Conservation (phyloP, 2,113 vertebrate genomes). For the Urocynchramus pylzowi region DNA sequence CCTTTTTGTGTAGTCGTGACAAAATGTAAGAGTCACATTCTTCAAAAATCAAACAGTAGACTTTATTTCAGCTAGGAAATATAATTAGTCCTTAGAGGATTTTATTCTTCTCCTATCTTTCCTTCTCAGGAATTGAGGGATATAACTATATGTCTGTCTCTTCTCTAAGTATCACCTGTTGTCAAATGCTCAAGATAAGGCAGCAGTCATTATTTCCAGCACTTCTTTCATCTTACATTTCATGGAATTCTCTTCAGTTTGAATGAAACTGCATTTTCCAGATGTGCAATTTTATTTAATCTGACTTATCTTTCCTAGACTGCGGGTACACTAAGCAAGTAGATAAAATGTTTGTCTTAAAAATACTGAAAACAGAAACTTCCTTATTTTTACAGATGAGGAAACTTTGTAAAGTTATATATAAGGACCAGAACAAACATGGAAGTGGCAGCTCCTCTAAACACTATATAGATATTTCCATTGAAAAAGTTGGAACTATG, state of each 20-base stretch:
- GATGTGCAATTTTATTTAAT: not conserved
- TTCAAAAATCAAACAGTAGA: not conserved
- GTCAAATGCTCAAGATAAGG: not conserved
- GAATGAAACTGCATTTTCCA: not conserved
- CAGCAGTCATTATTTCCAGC: not conserved
- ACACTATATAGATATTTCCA: not conserved
- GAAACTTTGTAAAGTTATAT: not conserved
- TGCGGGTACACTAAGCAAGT: not conserved
- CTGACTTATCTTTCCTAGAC: not conserved
- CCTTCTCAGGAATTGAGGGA: not conserved
- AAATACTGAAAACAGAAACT: not conserved
- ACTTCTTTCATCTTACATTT: not conserved
- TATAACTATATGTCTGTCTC: not conserved
- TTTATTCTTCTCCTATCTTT: not conserved
- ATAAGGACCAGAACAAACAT: not conserved
- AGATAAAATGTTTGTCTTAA: not conserved
- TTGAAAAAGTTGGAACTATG: not conserved
- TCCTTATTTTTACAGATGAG: not conserved
- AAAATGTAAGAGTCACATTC: not conserved
- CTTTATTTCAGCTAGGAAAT: not conserved
- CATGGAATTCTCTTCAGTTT: not conserved
- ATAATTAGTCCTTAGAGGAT: not conserved
- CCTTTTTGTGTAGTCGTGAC: not conserved
- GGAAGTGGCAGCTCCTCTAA: not conserved
- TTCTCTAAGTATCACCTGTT: not conserved